Evolutionary conservation across 2,797 vertebrate genomes (phyloP).

Genomic region (Monodelphis domestica): DNA sequence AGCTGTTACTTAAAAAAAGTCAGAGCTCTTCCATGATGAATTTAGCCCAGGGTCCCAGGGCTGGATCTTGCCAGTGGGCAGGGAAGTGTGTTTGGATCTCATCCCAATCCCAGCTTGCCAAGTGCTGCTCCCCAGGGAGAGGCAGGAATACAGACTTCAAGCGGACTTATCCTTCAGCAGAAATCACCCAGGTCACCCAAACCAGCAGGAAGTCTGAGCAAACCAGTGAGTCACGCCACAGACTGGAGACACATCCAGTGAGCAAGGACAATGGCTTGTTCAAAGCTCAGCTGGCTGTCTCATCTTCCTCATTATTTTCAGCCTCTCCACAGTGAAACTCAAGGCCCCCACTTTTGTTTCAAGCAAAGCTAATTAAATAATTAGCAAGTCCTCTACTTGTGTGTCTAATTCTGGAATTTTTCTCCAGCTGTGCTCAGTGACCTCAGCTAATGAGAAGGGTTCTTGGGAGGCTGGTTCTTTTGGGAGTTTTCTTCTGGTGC

Average conservation of each 20-base stretch:
- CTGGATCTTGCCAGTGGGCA: background rate
- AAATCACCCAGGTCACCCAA: background rate
- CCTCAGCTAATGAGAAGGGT: constrained; percentile 22
- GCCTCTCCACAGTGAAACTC: accelerated
- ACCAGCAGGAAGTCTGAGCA: background rate
- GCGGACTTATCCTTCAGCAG: background rate
- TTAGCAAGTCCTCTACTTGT: background rate
- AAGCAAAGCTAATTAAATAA: constrained; percentile 8
- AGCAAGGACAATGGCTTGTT: background rate
- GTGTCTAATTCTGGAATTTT: background rate
- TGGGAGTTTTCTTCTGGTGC: background rate
- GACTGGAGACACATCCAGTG: background rate
- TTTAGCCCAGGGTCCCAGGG: background rate
- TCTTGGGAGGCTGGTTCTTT: background rate
- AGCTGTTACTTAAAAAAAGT: background rate
- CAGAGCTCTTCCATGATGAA: background rate
- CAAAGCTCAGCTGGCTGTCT: background rate
- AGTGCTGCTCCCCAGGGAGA: constrained; percentile 44
- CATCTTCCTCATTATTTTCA: background rate
- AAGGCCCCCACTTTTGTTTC: background rate
- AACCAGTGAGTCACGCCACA: background rate
- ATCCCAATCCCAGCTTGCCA: constrained; percentile 1
- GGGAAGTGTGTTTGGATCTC: accelerated
- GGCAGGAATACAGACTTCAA: background rate
- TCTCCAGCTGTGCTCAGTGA: constrained; percentile 37